These are phyloP conservation scores for Athripsodes cinereus DNA, from an alignment of 2,888 invertebrate species.

Conservation along the genomic window DNA sequence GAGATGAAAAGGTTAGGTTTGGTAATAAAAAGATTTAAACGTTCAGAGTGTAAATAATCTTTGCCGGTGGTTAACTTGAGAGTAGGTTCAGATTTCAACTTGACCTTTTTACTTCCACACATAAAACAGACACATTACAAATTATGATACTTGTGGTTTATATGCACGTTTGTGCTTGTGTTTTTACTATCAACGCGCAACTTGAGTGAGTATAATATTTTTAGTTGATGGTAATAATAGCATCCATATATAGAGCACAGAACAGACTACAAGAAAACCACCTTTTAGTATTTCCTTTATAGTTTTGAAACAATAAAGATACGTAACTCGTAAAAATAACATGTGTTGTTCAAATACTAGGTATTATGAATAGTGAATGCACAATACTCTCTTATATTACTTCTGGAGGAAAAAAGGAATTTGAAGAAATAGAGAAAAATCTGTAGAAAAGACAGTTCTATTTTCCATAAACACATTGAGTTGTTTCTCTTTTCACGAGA, in stretches of 20 bases:
- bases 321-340: neutral
- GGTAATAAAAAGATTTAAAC: neutral
- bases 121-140: neutral
- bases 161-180: neutral
- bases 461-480: neutral
- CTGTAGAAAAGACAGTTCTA: neutral
- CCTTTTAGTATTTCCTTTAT: neutral
- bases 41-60: neutral
- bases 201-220: neutral
- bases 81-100: neutral
- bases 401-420: too few species aligned
- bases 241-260: too few species aligned
- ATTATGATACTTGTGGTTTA: neutral
- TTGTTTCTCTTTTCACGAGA: neutral
- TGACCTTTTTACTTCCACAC: neutral
- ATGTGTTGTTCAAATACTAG: neutral
- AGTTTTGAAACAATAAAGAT: neutral
- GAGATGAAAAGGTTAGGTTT: neutral
- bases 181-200: neutral
- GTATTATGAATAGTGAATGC: neutral
- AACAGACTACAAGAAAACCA: neutral
- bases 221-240: too few species aligned
- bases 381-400: too few species aligned
- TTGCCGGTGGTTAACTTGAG: neutral
- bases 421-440: too few species aligned